Percentiles rank a stretch among this genome's conserved stretches.
Evolutionary conservation across 2,797 vertebrate species (phyloP).

Genomic region (Micromesistius poutassou): DNA sequence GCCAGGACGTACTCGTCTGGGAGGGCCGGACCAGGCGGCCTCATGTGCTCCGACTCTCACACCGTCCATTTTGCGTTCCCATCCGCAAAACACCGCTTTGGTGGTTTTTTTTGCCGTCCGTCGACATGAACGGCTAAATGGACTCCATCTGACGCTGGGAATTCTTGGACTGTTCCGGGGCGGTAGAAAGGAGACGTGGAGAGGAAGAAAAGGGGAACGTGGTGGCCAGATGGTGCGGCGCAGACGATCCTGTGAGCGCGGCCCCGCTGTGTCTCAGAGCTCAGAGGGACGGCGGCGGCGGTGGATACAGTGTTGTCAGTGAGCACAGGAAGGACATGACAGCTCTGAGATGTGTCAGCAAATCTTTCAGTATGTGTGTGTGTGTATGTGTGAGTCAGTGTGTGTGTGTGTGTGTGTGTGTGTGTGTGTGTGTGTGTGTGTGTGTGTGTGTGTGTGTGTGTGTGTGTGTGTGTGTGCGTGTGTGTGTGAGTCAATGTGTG

Average conservation of each 20-base stretch:
- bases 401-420: background rate
- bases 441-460: too few relatives aligned
- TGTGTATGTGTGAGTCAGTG: background rate
- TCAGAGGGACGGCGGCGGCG: constrained; percentile 24
- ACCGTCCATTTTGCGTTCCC: too few relatives aligned
- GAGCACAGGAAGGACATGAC: constrained; percentile 30
- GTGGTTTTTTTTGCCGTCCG: too few relatives aligned
- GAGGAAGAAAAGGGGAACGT: constrained; percentile 39
- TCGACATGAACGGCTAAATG: too few relatives aligned
- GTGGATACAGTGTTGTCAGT: constrained; percentile 23
- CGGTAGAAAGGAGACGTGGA: background rate
- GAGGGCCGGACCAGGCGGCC: background rate
- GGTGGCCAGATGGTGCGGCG: constrained; percentile 61
- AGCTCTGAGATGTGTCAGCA: background rate
- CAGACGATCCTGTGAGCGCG: constrained; percentile 62
- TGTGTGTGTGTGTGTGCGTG: too few relatives aligned
- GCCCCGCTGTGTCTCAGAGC: constrained; percentile 36
- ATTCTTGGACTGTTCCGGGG: too few relatives aligned
- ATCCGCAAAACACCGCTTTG: too few relatives aligned
- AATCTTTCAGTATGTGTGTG: background rate
- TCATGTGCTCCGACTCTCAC: too few relatives aligned
- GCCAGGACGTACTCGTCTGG: background rate
- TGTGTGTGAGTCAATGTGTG: too few relatives aligned
- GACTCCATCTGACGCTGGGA: too few relatives aligned
- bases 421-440: too few relatives aligned